Percentiles rank a stretch among this genome's conserved stretches.
Evolutionary conservation across 1,140 invertebrate genomes (phyloP).

Genomic region (Theocolax elegans): DNA sequence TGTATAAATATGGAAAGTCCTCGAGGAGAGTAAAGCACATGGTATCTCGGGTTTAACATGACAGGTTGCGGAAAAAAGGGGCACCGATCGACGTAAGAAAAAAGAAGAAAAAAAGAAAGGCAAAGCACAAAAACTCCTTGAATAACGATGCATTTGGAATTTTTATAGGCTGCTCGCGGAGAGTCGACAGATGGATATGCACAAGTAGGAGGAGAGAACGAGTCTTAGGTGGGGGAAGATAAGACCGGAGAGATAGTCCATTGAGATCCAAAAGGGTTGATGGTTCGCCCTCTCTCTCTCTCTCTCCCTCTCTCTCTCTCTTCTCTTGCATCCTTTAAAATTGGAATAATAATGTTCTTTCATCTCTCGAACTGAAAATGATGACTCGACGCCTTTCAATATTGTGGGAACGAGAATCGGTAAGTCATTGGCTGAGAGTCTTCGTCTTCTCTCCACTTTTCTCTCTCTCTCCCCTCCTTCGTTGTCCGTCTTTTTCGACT

Average conservation of each 20-base stretch:
- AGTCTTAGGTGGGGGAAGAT: slow-evolving; percentile 35
- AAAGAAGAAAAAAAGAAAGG: slow-evolving; percentile 40
- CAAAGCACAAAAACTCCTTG: slow-evolving; percentile 42
- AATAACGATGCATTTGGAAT: slow-evolving; percentile 61
- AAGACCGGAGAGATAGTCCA: slow-evolving; percentile 51
- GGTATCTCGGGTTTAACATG: slow-evolving; percentile 30
- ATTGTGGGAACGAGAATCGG: slow-evolving; percentile 66
- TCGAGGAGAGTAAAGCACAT: slow-evolving; percentile 18
- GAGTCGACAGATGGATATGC: slow-evolving; percentile 53
- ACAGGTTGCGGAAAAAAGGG: slow-evolving; percentile 36
- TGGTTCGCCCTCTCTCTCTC: slow-evolving; percentile 33
- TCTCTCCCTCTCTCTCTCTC: slow-evolving; percentile 30
- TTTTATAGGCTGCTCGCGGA: slow-evolving; percentile 43
- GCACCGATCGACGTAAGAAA: slow-evolving; percentile 13
- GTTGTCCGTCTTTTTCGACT: slow-evolving; percentile 40
- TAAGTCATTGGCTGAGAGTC: slow-evolving; percentile 49
- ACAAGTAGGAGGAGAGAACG: slow-evolving; percentile 28
- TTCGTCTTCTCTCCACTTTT: slow-evolving; percentile 37
- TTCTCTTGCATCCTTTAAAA: slow-evolving; percentile 59
- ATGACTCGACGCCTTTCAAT: slow-evolving; percentile 66
- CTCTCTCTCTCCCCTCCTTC: slow-evolving; percentile 41
- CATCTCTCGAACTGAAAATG: slow-evolving; percentile 62
- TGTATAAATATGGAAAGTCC: slow-evolving; percentile 41
- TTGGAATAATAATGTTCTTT: slow-evolving; percentile 68
- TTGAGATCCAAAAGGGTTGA: slow-evolving; percentile 47